Conservation (phyloP, 1,140 invertebrate species). For the Venturia canescens region DNA sequence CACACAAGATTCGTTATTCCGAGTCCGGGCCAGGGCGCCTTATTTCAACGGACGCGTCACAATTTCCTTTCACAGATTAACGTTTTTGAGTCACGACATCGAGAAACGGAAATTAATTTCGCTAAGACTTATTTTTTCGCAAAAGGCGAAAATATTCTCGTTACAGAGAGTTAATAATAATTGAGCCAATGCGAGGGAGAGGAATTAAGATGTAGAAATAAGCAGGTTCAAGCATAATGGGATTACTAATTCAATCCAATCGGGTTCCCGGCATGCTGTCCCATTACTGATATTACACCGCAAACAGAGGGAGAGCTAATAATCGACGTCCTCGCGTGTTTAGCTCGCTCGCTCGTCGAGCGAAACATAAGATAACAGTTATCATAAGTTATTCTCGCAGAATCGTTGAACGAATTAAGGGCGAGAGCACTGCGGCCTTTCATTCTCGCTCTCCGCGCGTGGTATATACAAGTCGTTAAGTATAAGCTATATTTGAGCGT, state of each 20-base stretch:
- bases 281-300: constrained; percentile 27
- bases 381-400: constrained; percentile 8
- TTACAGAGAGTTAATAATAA: not conserved
- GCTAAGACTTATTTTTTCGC: not conserved
- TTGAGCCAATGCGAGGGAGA: not conserved
- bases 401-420: constrained; percentile 19
- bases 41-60: too few species aligned
- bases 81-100: too few species aligned
- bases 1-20: too few species aligned
- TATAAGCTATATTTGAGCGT: not conserved
- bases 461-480: too few species aligned
- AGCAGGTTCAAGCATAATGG: constrained; percentile 14
- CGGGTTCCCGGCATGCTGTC: constrained; percentile 18
- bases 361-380: constrained; percentile 23
- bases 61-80: too few species aligned
- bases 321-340: constrained; percentile 10
- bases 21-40: too few species aligned
- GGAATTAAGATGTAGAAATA: constrained; percentile 22
- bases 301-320: constrained; percentile 11
- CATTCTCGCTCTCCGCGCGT: not conserved
- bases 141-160: not conserved
- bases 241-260: constrained; percentile 11
- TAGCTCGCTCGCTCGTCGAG: not conserved
- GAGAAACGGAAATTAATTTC: not conserved
- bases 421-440: constrained; percentile 9